Evolutionary conservation across 1,140 invertebrate genomes (phyloP).

Genomic region (Archivesica marissinica): DNA sequence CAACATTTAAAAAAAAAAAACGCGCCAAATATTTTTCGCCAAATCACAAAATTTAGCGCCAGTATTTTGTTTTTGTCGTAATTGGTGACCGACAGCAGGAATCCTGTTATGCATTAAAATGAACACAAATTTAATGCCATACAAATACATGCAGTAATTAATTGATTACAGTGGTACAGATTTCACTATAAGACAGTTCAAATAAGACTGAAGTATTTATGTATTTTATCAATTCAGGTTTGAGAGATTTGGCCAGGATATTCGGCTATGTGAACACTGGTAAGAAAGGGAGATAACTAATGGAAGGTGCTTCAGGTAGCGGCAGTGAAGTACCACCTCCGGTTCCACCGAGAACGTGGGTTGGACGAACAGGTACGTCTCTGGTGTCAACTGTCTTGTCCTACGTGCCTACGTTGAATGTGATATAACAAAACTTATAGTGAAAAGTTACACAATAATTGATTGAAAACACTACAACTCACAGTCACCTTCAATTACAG

Average conservation of each 20-base stretch:
- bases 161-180: too few species aligned
- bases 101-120: too few species aligned
- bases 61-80: too few species aligned
- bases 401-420: too few species aligned
- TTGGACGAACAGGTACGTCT: slow-evolving; percentile 19
- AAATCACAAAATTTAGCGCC: too few species aligned
- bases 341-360: slow-evolving; percentile 39
- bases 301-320: slow-evolving; percentile 1
- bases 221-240: neutral
- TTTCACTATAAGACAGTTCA: too few species aligned
- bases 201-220: neutral
- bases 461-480: neutral
- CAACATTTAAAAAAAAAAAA: too few species aligned
- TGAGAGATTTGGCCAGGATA: neutral
- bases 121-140: too few species aligned
- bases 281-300: neutral
- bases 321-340: slow-evolving; percentile 38
- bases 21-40: too few species aligned
- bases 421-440: neutral
- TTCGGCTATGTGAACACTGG: neutral
- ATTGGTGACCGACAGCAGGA: too few species aligned
- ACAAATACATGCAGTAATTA: too few species aligned
- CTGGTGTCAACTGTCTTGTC: too few species aligned
- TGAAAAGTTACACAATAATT: neutral
- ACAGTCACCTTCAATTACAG: neutral